Base-by-base conservation (phyloP, 1,140 invertebrate genomes). In the Drosophila biarmipes region DNA sequence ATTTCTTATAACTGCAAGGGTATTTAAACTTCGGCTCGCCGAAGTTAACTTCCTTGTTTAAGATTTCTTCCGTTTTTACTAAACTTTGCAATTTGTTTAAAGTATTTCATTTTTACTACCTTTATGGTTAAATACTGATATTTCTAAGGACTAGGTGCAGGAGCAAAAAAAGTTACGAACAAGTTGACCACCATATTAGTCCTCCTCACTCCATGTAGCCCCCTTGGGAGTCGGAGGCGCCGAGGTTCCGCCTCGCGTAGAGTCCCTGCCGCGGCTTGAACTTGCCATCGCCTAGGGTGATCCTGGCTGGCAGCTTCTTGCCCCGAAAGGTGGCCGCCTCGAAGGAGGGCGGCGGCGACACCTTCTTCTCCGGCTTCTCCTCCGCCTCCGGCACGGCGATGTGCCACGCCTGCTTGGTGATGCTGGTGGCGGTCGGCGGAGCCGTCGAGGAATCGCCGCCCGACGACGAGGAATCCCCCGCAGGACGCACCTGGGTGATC, bases 321-420 rank as follows among this genome's bases (percentile, higher is more conserved):
- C 73, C 76, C 14, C 84, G 64, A 38, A 82, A 75, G 10, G 77
- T 91, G 21, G 79, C 73, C 12, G 43, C 51, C 19, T 91, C 87
- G 48, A 91, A 79, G n/a, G 75, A 73, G 6, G 87, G 90, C 27
- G 90, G 84, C 0, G 90, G 90, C 10, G 82, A 73, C 2, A 63
- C 11, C 35, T 89, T 80, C 35, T 89, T 80, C 0, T 17, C 11
- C 3, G 29, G 34, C n/a, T 72, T 78, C 15, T 62, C 59, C 7
- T 56, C 7, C 19, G 46, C 48, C 6, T 10, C 2, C 6, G 15
- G 21, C 4, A 31, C n/a, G 14, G 64, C 35, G 6, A 74, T 64
- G 62, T 75, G 71, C 73, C 73, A 77, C 11, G 73, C 73, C 37
- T 51, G 55, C 55, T 76, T 78, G 2, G 21, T 19, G 10, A 21